phyloP scores from a whole-genome alignment of 2,888 invertebrate genomes.

The Pristionchus entomophagus region DNA sequence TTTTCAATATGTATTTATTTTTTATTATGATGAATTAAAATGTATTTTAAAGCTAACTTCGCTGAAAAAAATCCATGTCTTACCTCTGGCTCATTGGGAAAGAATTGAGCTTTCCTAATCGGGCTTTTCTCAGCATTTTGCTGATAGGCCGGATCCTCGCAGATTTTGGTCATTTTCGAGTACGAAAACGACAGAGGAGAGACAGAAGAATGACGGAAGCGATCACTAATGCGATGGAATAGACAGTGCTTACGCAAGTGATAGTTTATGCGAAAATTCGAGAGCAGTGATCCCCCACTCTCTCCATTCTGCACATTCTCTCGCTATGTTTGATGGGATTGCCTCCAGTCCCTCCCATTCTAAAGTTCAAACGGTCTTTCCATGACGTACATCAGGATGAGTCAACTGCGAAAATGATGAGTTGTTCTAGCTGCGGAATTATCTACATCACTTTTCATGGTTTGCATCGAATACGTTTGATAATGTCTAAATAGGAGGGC shows the following conservation, averaged over 20 bases:
- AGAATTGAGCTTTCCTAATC: background rate
- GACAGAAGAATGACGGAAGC: background rate
- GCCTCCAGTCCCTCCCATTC: no score
- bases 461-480: no score
- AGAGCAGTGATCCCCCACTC: background rate
- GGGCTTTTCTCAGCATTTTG: conserved; percentile 15
- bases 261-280: conserved; percentile 41
- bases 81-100: background rate
- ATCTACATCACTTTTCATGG: no score
- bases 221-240: background rate
- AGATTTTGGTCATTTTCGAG: conserved; percentile 24
- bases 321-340: background rate
- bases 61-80: no score
- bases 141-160: background rate
- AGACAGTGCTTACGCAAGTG: conserved; percentile 30
- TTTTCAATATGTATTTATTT: background rate
- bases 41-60: no score
- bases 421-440: no score
- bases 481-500: no score
- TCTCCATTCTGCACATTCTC: background rate
- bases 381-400: no score
- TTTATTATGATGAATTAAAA: no score
- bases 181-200: background rate
- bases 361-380: no score
- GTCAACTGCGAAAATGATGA: no score